These are phyloP conservation scores for Neopelma chrysocephalum DNA, from an alignment of 2,797 vertebrate genomes.

Conservation along the genomic window DNA sequence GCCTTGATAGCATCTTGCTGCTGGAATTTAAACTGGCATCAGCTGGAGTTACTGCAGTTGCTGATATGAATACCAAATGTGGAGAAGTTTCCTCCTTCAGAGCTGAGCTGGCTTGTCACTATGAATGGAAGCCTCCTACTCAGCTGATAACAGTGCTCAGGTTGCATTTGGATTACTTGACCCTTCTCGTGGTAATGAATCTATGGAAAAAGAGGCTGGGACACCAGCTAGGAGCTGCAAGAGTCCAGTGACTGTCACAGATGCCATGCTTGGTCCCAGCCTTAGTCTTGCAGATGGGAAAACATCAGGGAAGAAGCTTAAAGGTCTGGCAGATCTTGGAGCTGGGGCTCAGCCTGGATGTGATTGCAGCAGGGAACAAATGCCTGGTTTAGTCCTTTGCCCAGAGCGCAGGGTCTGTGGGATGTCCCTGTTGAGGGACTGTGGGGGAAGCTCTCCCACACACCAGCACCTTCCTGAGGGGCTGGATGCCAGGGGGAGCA, in stretches of 20 bases:
- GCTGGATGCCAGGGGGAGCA: neutral
- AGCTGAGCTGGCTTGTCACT: neutral
- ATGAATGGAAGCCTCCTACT: conserved; percentile 24
- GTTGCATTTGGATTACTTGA: conserved; percentile 18
- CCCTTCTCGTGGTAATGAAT: neutral
- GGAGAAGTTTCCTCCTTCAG: neutral
- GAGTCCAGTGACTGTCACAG: neutral
- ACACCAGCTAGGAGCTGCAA: neutral
- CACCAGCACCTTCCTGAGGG: neutral
- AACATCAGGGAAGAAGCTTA: neutral
- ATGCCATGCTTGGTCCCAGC: neutral
- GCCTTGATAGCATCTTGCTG: conserved; percentile 42
- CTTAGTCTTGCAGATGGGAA: neutral
- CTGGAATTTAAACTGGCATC: conserved; percentile 45
- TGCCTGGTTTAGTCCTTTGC: neutral
- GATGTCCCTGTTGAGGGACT: neutral
- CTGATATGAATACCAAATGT: conserved; percentile 50
- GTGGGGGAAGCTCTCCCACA: neutral
- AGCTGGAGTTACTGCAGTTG: conserved; percentile 28
- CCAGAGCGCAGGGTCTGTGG: neutral
- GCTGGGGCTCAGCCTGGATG: neutral
- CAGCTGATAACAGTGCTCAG: neutral
- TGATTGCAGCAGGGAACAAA: neutral
- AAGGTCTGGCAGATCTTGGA: neutral
- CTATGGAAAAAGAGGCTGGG: neutral